phyloP scores from a whole-genome alignment of 1,140 invertebrate genomes.

The Chrysoperla carnea region DNA sequence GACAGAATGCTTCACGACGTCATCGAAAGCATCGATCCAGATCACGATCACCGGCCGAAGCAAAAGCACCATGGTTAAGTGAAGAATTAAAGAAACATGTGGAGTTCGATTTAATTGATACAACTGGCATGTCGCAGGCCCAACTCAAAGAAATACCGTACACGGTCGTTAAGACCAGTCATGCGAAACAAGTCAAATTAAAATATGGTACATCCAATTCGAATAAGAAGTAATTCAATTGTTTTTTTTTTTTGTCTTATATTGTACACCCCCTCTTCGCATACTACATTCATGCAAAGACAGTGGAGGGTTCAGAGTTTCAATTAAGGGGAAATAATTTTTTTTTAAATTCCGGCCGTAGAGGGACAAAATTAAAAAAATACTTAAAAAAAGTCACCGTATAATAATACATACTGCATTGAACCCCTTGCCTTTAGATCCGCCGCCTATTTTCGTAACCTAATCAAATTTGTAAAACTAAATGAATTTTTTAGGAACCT shows the following conservation, averaged over 20 bases:
- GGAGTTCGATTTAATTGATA: slow-evolving; percentile 79
- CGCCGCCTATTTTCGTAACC: too few relatives aligned
- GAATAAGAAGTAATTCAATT: slow-evolving; percentile 22
- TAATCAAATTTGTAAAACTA: too few relatives aligned
- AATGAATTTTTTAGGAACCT: too few relatives aligned
- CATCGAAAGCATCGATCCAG: slow-evolving; percentile 50
- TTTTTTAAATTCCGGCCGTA: too few relatives aligned
- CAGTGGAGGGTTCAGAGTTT: too few relatives aligned
- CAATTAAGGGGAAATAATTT: too few relatives aligned
- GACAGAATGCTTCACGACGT: slow-evolving; percentile 27
- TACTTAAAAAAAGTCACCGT: too few relatives aligned
- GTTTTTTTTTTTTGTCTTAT: neutral
- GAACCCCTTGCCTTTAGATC: too few relatives aligned
- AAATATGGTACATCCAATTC: slow-evolving; percentile 23
- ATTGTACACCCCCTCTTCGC: too few relatives aligned
- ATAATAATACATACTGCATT: too few relatives aligned
- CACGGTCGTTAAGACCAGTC: slow-evolving; percentile 63
- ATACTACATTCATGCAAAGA: too few relatives aligned
- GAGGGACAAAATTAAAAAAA: too few relatives aligned
- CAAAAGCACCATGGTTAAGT: slow-evolving; percentile 39
- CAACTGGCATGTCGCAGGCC: slow-evolving; percentile 71
- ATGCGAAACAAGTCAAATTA: slow-evolving; percentile 33
- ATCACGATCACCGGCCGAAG: slow-evolving; percentile 49
- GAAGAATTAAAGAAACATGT: slow-evolving; percentile 64
- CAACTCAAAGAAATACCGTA: slow-evolving; percentile 84